Base-by-base conservation (phyloP, 2,888 invertebrate genomes). In the Epistrophe eligans region DNA sequence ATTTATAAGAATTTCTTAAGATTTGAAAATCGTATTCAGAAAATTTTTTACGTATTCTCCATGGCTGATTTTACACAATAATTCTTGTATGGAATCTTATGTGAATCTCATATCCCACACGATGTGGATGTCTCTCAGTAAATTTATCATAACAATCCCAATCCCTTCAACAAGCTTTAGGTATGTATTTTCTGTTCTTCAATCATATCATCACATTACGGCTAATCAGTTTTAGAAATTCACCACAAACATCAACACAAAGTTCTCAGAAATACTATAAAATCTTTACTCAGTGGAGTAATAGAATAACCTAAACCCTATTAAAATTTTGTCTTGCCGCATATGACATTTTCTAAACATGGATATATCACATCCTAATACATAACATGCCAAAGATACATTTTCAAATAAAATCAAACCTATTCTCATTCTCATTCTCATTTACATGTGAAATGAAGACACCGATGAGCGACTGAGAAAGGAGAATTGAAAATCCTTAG, bases 191-290 rank as follows among this genome's bases (percentile, higher is more conserved):
- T 17, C 64, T 17, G 3, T 48, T 17, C 35, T 50, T 28, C 43
- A 67, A 19, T 67, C 50, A 48, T 35, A 67, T 50, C 50, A 67
- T 35, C 35, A 15, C 24, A 67, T 50, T 50, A 50, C 66, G 81
- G 81, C 71, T 77, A 85, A 77, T 81, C 70, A 84, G 70, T 64
- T 71, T 62, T 74, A 73, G 58, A 70, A 71, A 73, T 62, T 66
- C 66, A 73, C 80, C 77, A 77, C 72, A 81, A 85, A 73, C 76
- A 72, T 43, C 24, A 72, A 73, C 76, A 76, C 35, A 70, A 70
- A 5, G 38, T 62, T 24, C n/a, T 13, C 24, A 40, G n/a, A 45
- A 28, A 45, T 11, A 52, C 32, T 13, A 50, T 48, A 45, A 66
- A 48, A 64, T 48, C 64, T 48, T 28, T 32, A 50, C 35, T 35